phyloP scores from a whole-genome alignment of 2,113 vertebrate genomes.

The Ptyas mucosa region DNA sequence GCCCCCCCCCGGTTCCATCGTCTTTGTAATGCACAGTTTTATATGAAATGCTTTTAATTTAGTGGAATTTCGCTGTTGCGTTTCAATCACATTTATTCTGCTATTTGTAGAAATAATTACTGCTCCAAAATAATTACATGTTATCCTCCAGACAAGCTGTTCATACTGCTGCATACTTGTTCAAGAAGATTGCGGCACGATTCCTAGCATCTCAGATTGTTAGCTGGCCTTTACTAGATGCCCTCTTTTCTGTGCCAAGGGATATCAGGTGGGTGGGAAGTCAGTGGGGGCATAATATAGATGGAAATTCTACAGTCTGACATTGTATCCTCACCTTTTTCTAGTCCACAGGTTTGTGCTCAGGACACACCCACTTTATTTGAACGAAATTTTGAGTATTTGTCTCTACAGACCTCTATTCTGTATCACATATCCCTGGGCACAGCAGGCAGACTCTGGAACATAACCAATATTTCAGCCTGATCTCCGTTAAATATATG shows the following conservation, averaged over 20 bases:
- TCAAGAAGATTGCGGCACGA: background rate
- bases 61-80: background rate
- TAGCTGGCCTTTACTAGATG: background rate
- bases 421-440: background rate
- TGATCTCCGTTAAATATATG: background rate
- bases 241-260: background rate
- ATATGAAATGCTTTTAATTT: background rate
- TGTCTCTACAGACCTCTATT: background rate
- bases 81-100: background rate
- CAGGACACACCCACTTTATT: background rate
- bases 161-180: background rate
- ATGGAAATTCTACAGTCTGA: background rate
- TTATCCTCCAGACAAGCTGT: background rate
- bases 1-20: accelerated
- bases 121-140: background rate
- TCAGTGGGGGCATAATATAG: background rate
- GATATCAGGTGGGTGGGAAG: background rate
- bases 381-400: background rate
- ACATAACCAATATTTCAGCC: background rate
- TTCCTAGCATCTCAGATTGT: background rate
- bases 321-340: background rate
- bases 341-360: background rate
- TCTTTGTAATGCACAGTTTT: background rate
- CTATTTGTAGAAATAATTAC: background rate
- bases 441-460: background rate